A percentile compares a stretch with the other conserved stretches of the same genome.
phyloP scores from a whole-genome alignment of 1,140 invertebrate genomes.

The Ips nitidus region DNA sequence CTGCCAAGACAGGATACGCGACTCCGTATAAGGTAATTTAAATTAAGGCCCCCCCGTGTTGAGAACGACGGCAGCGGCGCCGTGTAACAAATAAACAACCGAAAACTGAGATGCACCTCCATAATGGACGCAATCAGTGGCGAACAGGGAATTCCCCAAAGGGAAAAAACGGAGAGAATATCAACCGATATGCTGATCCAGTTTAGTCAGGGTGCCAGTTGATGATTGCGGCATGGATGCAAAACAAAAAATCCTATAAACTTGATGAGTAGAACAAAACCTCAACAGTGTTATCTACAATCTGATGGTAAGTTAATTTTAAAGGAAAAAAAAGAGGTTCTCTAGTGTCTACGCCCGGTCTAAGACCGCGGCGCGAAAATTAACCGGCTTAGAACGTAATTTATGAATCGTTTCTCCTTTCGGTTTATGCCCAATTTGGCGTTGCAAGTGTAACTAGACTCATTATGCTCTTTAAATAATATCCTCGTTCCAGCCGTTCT shows the following conservation, averaged over 20 bases:
- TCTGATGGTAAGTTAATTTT: no score
- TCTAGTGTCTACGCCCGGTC: slow-evolving; percentile 11
- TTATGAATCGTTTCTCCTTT: slow-evolving; percentile 43
- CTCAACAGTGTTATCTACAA: no score
- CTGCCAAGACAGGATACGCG: slow-evolving; percentile 23
- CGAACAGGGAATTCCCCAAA: slow-evolving; percentile 23
- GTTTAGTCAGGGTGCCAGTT: slow-evolving; percentile 13
- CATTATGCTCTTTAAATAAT: slow-evolving; percentile 39
- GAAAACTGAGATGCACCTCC: slow-evolving; percentile 27
- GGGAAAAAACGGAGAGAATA: slow-evolving; percentile 14
- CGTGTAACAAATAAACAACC: slow-evolving; percentile 24
- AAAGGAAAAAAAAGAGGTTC: no score
- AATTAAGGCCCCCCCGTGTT: slow-evolving; percentile 22
- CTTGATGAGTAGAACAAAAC: neutral
- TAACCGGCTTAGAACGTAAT: slow-evolving; percentile 44
- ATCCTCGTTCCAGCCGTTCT: slow-evolving; percentile 25
- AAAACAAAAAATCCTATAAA: neutral
- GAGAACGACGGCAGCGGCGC: slow-evolving; percentile 13
- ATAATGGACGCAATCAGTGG: slow-evolving; percentile 35
- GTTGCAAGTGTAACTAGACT: slow-evolving; percentile 40
- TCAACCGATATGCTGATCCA: neutral
- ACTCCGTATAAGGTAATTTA: slow-evolving; percentile 31
- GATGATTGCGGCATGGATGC: neutral
- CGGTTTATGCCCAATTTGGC: slow-evolving; percentile 44
- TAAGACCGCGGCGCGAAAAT: slow-evolving; percentile 38